Percentiles rank a stretch among this genome's conserved stretches.
These are phyloP conservation scores for Euleptes europaea DNA, from an alignment of 2,113 vertebrate genomes.

Conservation along the genomic window DNA sequence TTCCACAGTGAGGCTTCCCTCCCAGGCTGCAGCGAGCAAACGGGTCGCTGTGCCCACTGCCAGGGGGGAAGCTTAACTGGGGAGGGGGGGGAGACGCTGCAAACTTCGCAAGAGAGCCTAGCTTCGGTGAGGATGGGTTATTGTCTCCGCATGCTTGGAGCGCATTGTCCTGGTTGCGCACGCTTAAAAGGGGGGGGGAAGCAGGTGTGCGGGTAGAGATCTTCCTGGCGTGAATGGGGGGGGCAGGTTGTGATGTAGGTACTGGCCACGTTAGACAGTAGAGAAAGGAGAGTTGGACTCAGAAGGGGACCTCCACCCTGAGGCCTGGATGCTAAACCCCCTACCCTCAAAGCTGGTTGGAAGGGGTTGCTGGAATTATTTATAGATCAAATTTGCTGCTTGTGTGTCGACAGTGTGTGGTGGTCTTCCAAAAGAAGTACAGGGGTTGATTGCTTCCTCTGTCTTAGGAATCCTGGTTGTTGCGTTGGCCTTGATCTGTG, in stretches of 20 bases:
- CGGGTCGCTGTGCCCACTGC: neutral
- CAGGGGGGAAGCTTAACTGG: neutral
- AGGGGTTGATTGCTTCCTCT: neutral
- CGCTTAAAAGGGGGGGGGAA: slow-evolving; percentile 46
- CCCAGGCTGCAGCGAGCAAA: neutral
- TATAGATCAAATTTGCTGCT: neutral
- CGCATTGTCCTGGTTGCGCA: neutral
- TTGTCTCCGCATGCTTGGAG: neutral
- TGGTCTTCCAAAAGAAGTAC: neutral
- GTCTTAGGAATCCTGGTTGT: neutral
- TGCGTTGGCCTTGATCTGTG: neutral
- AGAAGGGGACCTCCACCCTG: neutral
- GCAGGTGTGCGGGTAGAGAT: slow-evolving; percentile 61
- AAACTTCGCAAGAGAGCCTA: neutral
- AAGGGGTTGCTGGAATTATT: neutral
- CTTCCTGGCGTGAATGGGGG: slow-evolving; percentile 41
- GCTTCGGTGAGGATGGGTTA: neutral
- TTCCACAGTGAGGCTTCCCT: neutral
- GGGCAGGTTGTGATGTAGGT: neutral
- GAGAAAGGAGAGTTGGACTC: neutral
- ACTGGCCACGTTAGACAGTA: neutral
- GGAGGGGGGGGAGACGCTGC: neutral
- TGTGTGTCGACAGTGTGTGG: neutral
- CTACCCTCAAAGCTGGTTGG: neutral
- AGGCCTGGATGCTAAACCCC: neutral